Evolutionary conservation across 1,140 invertebrate species (phyloP).

Genomic region (Papilio polyxenes): DNA sequence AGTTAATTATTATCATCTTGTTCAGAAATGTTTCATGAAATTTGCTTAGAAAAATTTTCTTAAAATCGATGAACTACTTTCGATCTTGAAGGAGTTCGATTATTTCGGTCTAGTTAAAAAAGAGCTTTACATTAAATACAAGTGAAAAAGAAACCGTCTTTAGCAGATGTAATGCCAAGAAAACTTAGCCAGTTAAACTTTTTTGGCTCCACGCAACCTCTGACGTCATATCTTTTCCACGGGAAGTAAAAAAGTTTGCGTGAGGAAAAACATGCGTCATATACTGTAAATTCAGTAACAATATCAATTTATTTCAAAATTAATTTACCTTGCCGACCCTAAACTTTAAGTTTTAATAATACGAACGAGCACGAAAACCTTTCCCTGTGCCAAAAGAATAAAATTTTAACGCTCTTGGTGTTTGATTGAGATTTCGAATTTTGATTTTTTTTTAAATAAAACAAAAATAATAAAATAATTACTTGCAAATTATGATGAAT

Average conservation of each 20-base stretch:
- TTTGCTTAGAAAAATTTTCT: no score
- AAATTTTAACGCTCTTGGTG: background rate
- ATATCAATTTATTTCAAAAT: conserved; percentile 6
- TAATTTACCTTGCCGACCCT: background rate
- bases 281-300: background rate
- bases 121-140: conserved; percentile 49
- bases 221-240: conserved; percentile 15
- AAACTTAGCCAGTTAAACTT: conserved; percentile 63
- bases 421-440: no score
- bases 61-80: background rate
- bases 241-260: conserved; percentile 1
- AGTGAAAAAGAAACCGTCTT: conserved; percentile 42
- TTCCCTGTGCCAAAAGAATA: no score
- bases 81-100: conserved; percentile 24
- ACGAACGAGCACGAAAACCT: background rate
- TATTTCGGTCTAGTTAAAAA: background rate
- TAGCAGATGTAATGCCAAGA: conserved; percentile 48
- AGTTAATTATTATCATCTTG: no score
- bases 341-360: conserved; percentile 1
- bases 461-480: no score
- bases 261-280: background rate
- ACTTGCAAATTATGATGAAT: no score
- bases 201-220: conserved; percentile 37
- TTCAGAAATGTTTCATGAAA: no score
- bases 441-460: no score